These are phyloP conservation scores for Hucho hucho DNA, from an alignment of 2,113 vertebrate species.

Conservation along the genomic window DNA sequence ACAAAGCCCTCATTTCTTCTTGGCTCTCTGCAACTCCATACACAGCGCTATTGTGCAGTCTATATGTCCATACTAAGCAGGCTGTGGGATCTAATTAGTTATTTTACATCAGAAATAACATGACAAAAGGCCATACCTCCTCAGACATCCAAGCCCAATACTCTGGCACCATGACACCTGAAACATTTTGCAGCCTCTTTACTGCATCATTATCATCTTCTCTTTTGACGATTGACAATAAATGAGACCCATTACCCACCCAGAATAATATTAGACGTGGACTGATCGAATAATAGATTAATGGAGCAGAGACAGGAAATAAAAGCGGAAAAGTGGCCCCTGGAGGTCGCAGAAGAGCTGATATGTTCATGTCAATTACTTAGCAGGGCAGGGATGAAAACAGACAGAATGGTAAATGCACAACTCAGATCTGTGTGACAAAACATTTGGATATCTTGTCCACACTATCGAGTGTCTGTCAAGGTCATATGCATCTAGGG, in stretches of 20 bases:
- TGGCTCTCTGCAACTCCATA: slow-evolving; percentile 24
- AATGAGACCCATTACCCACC: slow-evolving; percentile 20
- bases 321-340: neutral
- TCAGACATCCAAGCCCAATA: slow-evolving; percentile 21
- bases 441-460: slow-evolving; percentile 31
- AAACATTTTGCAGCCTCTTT: slow-evolving; percentile 20
- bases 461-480: slow-evolving; percentile 37
- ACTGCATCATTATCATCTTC: slow-evolving; percentile 12
- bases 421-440: slow-evolving; percentile 30
- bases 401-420: neutral
- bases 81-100: neutral
- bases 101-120: slow-evolving; percentile 9
- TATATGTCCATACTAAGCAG: too few species aligned
- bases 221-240: neutral
- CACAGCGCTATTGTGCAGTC: too few species aligned
- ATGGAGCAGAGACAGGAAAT: slow-evolving; percentile 19
- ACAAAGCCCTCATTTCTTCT: slow-evolving; percentile 19
- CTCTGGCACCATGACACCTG: neutral
- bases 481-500: slow-evolving; percentile 43
- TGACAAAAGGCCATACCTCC: too few species aligned
- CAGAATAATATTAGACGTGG: slow-evolving; percentile 6
- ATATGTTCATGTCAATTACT: slow-evolving; percentile 3
- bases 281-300: slow-evolving; percentile 10
- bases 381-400: neutral
- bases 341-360: slow-evolving; percentile 6